These are phyloP conservation scores for Aratinga solstitialis DNA, from an alignment of 2,797 vertebrate species.

Conservation along the genomic window DNA sequence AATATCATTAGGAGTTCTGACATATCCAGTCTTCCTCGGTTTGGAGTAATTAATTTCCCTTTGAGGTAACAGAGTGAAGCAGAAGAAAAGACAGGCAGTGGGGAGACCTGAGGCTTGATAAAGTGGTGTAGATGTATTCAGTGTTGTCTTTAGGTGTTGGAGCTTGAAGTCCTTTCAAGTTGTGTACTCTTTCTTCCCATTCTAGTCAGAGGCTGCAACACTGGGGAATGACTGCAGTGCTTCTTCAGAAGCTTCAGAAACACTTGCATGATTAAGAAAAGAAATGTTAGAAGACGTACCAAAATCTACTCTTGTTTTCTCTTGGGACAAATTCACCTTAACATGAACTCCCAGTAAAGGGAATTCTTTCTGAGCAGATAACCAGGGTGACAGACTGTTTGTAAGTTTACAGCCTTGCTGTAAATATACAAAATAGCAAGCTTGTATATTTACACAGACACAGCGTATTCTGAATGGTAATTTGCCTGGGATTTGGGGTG, in stretches of 20 bases:
- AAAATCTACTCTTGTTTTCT: background rate
- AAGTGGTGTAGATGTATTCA: background rate
- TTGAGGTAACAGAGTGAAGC: background rate
- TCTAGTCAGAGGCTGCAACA: background rate
- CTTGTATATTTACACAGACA: fast-evolving
- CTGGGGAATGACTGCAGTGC: background rate
- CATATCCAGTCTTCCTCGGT: background rate
- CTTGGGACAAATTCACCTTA: background rate
- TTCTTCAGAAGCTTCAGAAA: background rate
- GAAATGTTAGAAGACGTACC: background rate
- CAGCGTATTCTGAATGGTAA: background rate
- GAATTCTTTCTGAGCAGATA: background rate
- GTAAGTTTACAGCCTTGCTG: background rate
- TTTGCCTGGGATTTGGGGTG: background rate
- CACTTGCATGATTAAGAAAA: background rate
- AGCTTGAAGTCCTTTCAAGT: background rate
- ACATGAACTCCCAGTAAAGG: background rate
- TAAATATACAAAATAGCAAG: background rate
- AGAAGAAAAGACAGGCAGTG: background rate
- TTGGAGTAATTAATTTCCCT: background rate
- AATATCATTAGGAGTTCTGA: background rate
- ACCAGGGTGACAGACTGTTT: background rate
- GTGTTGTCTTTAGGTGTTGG: background rate
- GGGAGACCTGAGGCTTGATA: background rate
- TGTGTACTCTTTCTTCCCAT: background rate